phyloP scores from a whole-genome alignment of 2,797 vertebrate genomes.

The Pseudochaenichthys georgianus region DNA sequence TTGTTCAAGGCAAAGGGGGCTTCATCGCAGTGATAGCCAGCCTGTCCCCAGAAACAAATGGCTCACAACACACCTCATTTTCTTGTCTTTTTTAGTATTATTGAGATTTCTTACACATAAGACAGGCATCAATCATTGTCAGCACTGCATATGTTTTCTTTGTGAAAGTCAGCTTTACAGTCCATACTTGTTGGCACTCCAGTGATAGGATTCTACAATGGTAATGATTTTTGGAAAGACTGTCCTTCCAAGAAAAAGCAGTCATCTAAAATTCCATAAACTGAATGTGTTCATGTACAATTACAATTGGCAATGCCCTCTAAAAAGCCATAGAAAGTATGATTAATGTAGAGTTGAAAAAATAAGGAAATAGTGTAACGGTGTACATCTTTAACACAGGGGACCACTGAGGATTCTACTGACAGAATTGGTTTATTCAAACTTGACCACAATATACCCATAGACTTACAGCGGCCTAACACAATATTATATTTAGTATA shows the following conservation, averaged over 20 bases:
- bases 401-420: neutral
- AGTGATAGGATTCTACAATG: conserved; percentile 20
- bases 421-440: neutral
- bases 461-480: neutral
- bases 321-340: neutral
- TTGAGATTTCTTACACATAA: conserved; percentile 74
- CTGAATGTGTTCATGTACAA: neutral
- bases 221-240: conserved; percentile 22
- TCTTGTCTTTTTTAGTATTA: conserved; percentile 74
- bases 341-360: neutral
- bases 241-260: neutral
- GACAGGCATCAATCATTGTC: conserved; percentile 68
- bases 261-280: neutral
- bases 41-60: conserved; percentile 76
- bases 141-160: conserved; percentile 47
- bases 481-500: neutral
- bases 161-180: conserved; percentile 20
- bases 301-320: neutral
- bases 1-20: conserved; percentile 62
- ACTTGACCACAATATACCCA: neutral
- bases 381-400: neutral
- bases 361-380: neutral
- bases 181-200: conserved; percentile 11
- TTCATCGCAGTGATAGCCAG: conserved; percentile 61
- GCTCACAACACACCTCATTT: conserved; percentile 71